A percentile compares a stretch with the other conserved stretches of the same genome.
Evolutionary conservation across 2,113 vertebrate species (phyloP).

Genomic region (Sialia sialis): DNA sequence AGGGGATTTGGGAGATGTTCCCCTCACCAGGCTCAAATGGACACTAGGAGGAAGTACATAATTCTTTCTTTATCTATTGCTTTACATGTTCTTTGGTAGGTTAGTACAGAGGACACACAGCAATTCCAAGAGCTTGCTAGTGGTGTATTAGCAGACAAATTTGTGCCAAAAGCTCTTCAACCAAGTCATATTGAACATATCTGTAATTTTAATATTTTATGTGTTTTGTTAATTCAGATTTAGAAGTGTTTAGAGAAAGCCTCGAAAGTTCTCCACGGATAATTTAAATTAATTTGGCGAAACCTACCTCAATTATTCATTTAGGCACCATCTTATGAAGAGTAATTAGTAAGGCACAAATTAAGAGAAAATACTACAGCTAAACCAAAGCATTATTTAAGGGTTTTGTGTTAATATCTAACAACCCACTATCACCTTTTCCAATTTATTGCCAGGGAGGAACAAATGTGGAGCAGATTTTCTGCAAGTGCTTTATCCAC

Average conservation of each 20-base stretch:
- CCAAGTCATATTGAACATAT: neutral
- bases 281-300: neutral
- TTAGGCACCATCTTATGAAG: neutral
- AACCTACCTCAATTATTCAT: neutral
- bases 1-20: fast-evolving
- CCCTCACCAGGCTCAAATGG: neutral
- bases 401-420: neutral
- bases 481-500: neutral
- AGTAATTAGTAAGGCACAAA: neutral
- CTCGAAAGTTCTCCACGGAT: neutral
- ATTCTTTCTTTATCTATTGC: neutral
- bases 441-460: neutral
- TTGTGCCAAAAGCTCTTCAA: neutral
- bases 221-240: neutral
- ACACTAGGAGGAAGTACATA: neutral
- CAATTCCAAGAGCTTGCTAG: neutral
- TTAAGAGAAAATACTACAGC: neutral
- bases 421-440: neutral
- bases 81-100: neutral
- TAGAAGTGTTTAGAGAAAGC: neutral
- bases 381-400: neutral
- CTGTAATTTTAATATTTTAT: neutral
- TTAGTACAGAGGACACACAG: neutral
- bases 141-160: neutral
- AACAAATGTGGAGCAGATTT: neutral